Conservation (phyloP, 2,113 vertebrate species). For the Tyto alba region DNA sequence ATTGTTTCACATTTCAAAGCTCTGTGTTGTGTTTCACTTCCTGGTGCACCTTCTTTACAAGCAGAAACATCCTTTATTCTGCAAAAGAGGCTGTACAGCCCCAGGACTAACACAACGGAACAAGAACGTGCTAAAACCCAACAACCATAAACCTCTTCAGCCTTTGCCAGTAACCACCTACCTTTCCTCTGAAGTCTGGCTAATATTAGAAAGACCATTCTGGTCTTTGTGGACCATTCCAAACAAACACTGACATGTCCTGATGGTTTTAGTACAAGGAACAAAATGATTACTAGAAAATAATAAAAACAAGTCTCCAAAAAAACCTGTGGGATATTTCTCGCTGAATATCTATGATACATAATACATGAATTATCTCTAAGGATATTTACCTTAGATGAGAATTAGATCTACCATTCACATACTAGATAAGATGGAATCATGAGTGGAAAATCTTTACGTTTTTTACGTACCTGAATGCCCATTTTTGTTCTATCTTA, state of each 20-base stretch:
- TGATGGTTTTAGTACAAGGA: not conserved
- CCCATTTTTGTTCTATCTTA: not conserved
- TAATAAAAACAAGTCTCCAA: not conserved
- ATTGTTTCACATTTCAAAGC: not conserved
- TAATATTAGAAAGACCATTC: not conserved
- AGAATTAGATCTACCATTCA: not conserved
- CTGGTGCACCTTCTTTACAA: not conserved
- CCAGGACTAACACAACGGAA: not conserved
- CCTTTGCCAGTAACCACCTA: not conserved
- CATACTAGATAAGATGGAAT: not conserved
- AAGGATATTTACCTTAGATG: not conserved
- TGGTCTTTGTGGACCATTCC: not conserved
- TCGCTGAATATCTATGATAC: not conserved
- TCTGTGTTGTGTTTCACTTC: not conserved
- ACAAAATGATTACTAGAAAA: not conserved
- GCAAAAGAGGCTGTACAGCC: not conserved
- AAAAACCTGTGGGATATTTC: not conserved
- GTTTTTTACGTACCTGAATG: not conserved
- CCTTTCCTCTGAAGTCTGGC: not conserved
- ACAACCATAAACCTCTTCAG: not conserved
- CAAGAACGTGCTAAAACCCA: not conserved
- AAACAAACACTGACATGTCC: not conserved
- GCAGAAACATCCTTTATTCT: not conserved
- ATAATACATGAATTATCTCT: not conserved
- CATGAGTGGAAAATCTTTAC: not conserved